A percentile compares a stretch with the other conserved stretches of the same genome.
Conservation (phyloP, 2,797 vertebrate species). For the Liparis tanakae region DNA sequence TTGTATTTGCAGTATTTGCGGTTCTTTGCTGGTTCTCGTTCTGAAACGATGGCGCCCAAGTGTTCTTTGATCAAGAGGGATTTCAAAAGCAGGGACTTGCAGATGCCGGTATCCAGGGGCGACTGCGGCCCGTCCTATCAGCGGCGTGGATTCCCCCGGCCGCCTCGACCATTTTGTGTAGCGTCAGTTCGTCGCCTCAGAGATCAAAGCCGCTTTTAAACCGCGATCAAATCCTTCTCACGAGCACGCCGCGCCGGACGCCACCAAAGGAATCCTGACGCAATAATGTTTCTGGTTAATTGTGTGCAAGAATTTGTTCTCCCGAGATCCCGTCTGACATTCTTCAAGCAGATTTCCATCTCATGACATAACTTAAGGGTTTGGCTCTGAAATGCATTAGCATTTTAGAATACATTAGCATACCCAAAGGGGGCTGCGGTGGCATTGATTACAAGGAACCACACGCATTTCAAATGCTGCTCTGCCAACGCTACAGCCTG, state of each 20-base stretch:
- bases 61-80: conserved; percentile 41
- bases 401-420: conserved; percentile 76
- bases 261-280: conserved; percentile 38
- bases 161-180: conserved; percentile 38
- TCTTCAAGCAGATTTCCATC: conserved; percentile 63
- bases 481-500: conserved; percentile 35
- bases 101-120: conserved; percentile 32
- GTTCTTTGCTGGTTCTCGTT: neutral
- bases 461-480: conserved; percentile 66
- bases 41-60: conserved; percentile 47
- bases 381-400: conserved; percentile 67
- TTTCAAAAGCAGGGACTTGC: conserved; percentile 43
- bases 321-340: conserved; percentile 50
- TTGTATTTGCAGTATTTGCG: no score
- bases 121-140: conserved; percentile 23
- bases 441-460: conserved; percentile 76
- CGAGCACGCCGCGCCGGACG: conserved; percentile 43
- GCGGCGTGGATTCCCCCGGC: conserved; percentile 19
- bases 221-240: conserved; percentile 40
- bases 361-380: conserved; percentile 63
- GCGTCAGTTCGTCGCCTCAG: conserved; percentile 34
- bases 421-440: conserved; percentile 62
- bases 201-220: conserved; percentile 51
- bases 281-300: conserved; percentile 1
- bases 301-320: conserved; percentile 40